Base-by-base conservation (phyloP, 1,140 invertebrate genomes). In the Drosophila ercepeae region DNA sequence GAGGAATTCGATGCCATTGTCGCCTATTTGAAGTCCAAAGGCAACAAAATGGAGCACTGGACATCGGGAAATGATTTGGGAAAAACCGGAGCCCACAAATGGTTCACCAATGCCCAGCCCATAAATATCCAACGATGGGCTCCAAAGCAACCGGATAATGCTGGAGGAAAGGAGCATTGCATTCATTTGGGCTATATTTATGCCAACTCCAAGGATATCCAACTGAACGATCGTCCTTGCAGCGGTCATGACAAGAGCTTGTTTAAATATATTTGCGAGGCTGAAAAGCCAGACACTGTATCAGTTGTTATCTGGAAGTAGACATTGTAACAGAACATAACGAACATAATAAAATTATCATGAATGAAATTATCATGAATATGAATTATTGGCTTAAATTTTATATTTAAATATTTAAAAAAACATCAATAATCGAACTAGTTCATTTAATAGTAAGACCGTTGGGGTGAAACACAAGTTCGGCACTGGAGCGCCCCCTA, bases 261-360 rank as follows among this genome's bases (percentile, higher is more conserved):
- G 1, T 70, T 41, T 25, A 4, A 61, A 23, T 16, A 92, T 82
- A 91, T 94, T 92, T 45, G 92, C 86, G 0, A 94, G 94, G 13
- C 83, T 59, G 9, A 94, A 93, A 9, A 92, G 65, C 29, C 93
- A 93, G 2, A 94, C 93, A 60, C 94, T 92, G 46, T 93, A 89
- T 65, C 92, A 92, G 92, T 93, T 71, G 21, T 54, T 49, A 50
- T 69, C 9, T 72, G 68, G 55, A 72, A 71, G 11, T 72, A 70
- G 8, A 3, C 16, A 14, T 19, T 9, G n/a, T 0, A 5, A 14
- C 1, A 6, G 2, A 14, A 5, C 5, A 13, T 36, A n/a, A n/a
- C n/a, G n/a, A n/a, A n/a, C n/a, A n/a, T n/a, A n/a, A n/a, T n/a
- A n/a, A 14, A 4, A 14, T 14, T 14, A 36, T 36, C n/a, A n/a